Evolutionary conservation across 2,797 vertebrate species (phyloP), one percentile per base, ranked within the genome.

Genomic region (Etheostoma perlongum): DNA sequence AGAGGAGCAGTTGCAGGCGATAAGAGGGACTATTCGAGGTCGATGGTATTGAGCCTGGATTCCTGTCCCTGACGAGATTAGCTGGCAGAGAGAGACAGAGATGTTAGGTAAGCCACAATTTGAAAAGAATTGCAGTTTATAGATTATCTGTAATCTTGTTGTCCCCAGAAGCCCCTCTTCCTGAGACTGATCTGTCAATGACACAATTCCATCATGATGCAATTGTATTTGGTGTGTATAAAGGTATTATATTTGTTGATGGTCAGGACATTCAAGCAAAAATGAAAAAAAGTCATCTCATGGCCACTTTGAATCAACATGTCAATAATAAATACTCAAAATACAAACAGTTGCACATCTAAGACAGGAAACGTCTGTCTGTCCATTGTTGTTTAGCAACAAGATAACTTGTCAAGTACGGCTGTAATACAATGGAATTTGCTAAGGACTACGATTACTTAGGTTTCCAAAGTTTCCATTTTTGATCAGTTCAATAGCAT

Each of bases 41-140:
- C 81, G 57, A 88, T 88, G 72, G 52, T 88, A 89, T 85, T 88
- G 77, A 90, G 65, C 82, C 72, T 67, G 67, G 68, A 88, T 77
- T 88, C 71, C 88, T 86, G 88, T 88, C 81, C 60, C 82, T 86
- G 81, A 88, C 48, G 33, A 90, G 82, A 89, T 90, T 89, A 90
- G 63, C 47, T 61, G 27, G 53, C 69, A 62, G 60, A 76, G 62
- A 78, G 74, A 81, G 70, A 78, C 59, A 82, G 65, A 76, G 57
- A 85, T 74, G 68, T 80, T 76, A 81, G 78, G 72, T 76, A 81
- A 88, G 48, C 72, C 76, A 76, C 69, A 68, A 62, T 83, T 81
- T 85, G 74, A 81, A 85, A 85, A 86, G 73, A 85, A 91, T 77
- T 84, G 70, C 60, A 70, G 72, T 81, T 81, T 83, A 88, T 87